Percentiles rank a stretch among this genome's conserved stretches.
Evolutionary conservation across 2,113 vertebrate species (phyloP).

Genomic region (Empidonax traillii): DNA sequence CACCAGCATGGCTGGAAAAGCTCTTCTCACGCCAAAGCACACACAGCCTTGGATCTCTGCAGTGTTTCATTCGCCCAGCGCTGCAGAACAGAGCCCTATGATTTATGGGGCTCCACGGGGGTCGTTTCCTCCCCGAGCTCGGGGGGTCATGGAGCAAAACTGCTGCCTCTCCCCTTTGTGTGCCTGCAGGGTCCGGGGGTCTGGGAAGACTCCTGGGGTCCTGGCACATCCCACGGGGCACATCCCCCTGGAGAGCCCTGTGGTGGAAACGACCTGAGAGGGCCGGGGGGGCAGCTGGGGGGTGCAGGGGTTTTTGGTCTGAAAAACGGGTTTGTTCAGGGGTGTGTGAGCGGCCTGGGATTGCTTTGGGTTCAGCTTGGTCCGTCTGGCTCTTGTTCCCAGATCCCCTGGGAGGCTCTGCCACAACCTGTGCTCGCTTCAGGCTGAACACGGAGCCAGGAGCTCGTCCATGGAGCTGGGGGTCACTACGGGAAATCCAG

Average conservation of each 20-base stretch:
- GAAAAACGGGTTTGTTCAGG: neutral
- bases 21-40: conserved; percentile 56
- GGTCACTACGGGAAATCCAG: accelerated
- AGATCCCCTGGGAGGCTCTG: accelerated
- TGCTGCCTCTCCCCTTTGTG: neutral
- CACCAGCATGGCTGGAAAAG: conserved; percentile 19
- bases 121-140: neutral
- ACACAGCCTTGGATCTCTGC: neutral
- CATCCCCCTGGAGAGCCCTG: accelerated
- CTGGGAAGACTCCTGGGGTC: neutral
- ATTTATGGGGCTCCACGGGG: conserved; percentile 18
- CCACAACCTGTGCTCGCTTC: accelerated
- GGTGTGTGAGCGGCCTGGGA: neutral
- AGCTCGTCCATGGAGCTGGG: accelerated
- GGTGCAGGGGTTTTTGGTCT: neutral
- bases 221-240: accelerated
- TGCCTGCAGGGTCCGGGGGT: accelerated
- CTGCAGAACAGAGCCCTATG: neutral
- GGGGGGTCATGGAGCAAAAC: neutral
- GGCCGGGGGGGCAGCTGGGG: too few species aligned
- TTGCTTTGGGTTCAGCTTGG: neutral
- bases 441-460: neutral
- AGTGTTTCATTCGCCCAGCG: neutral
- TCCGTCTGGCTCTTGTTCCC: neutral
- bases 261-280: accelerated